A percentile compares a stretch with the other conserved stretches of the same genome.
These are phyloP conservation scores for Malurus elegans DNA, from an alignment of 2,113 vertebrate genomes.

Conservation along the genomic window DNA sequence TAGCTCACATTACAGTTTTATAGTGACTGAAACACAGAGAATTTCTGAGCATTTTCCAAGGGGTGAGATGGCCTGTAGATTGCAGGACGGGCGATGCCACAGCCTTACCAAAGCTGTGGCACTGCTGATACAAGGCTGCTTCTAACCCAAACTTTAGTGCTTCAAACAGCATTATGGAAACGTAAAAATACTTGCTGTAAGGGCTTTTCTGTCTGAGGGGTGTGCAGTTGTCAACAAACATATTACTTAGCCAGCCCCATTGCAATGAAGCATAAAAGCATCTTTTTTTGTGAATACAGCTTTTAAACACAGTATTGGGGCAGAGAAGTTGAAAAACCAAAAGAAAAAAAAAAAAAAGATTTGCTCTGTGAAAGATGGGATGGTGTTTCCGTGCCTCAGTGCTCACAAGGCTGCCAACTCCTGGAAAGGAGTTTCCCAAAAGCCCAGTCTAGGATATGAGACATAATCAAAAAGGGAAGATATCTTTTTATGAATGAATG, in stretches of 20 bases:
- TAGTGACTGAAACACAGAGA: background rate
- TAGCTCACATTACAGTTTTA: slow-evolving; percentile 14
- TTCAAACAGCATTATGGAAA: background rate
- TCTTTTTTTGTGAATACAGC: background rate
- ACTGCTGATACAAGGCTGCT: background rate
- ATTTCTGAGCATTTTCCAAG: slow-evolving; percentile 5
- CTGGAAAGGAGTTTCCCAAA: too few species aligned
- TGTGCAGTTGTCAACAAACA: rapidly evolving
- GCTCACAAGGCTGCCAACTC: too few species aligned
- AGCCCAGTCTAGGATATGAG: too few species aligned
- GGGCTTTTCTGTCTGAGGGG: background rate
- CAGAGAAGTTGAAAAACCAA: background rate
- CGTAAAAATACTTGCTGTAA: background rate
- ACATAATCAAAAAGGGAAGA: too few species aligned
- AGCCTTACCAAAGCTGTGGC: background rate
- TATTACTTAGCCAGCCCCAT: background rate
- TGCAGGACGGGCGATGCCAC: background rate
- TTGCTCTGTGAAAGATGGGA: too few species aligned
- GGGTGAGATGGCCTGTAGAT: background rate
- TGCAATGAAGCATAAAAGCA: background rate
- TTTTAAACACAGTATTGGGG: background rate
- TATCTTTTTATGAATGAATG: too few species aligned
- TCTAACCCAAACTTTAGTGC: background rate
- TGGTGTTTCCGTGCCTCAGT: too few species aligned
- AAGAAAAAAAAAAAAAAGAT: background rate